These are phyloP conservation scores for Hystrix cristata DNA, from an alignment of 2,113 vertebrate genomes.

Conservation along the genomic window DNA sequence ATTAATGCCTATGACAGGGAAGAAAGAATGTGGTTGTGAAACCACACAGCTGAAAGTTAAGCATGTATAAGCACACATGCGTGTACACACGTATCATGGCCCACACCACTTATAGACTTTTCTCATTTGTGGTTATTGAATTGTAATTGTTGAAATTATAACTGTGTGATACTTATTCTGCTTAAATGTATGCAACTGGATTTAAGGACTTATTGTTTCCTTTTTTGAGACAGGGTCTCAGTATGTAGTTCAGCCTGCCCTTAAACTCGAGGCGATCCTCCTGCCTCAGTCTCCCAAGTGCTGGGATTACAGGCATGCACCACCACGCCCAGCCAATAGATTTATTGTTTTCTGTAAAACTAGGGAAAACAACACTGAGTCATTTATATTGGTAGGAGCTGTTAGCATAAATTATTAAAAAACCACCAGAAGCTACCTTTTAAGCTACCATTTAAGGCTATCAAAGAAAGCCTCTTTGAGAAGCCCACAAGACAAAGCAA, in stretches of 20 bases:
- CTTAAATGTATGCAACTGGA: background rate
- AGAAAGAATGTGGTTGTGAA: background rate
- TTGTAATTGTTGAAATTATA: background rate
- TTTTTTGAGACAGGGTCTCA: too few species aligned
- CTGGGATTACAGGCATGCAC: too few species aligned
- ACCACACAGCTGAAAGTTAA: background rate
- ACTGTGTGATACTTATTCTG: background rate
- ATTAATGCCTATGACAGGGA: background rate
- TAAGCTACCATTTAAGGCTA: background rate
- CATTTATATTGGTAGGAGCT: background rate
- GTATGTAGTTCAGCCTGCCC: too few species aligned
- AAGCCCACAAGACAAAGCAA: background rate
- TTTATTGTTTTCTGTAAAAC: background rate
- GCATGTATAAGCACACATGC: background rate
- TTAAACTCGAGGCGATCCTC: too few species aligned
- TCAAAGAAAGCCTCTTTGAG: background rate
- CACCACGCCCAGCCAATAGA: too few species aligned
- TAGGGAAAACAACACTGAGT: background rate
- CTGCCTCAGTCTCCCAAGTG: too few species aligned
- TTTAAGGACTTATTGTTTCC: background rate
- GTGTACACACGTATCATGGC: background rate
- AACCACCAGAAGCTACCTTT: fast-evolving
- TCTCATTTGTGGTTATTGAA: background rate
- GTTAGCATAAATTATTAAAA: background rate
- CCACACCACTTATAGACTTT: background rate